Conservation (phyloP, 1,140 invertebrate species). For the Latrodectus geometricus region DNA sequence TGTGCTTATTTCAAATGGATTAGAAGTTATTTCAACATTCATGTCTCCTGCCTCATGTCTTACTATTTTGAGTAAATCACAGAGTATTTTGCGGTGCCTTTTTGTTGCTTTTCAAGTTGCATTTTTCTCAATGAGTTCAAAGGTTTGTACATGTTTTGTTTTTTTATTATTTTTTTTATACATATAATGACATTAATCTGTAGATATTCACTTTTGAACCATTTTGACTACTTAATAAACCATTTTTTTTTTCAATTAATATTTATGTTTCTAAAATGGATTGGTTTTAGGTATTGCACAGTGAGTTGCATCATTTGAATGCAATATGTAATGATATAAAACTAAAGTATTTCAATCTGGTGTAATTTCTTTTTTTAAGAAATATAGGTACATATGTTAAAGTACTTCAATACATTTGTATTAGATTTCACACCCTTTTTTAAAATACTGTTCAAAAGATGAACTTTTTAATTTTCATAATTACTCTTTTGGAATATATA, state of each 20-base stretch:
- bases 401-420: too few species aligned
- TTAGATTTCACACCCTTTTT: too few species aligned
- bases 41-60: not conserved
- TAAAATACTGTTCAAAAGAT: too few species aligned
- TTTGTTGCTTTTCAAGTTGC: slow-evolving; percentile 8
- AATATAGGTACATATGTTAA: too few species aligned
- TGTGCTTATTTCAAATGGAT: not conserved
- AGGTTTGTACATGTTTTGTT: not conserved
- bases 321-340: too few species aligned
- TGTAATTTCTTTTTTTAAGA: too few species aligned
- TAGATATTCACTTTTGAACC: not conserved
- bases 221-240: not conserved
- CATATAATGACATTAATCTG: not conserved
- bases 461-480: too few species aligned
- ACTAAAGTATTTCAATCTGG: too few species aligned
- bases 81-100: not conserved
- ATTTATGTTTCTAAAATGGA: too few species aligned
- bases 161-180: not conserved
- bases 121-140: not conserved
- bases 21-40: slow-evolving; percentile 5
- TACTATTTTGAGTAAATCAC: not conserved
- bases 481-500: too few species aligned
- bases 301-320: too few species aligned
- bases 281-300: too few species aligned
- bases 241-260: not conserved